Evolutionary conservation across 2,113 vertebrate genomes (phyloP).

Genomic region (Zosterops lateralis): DNA sequence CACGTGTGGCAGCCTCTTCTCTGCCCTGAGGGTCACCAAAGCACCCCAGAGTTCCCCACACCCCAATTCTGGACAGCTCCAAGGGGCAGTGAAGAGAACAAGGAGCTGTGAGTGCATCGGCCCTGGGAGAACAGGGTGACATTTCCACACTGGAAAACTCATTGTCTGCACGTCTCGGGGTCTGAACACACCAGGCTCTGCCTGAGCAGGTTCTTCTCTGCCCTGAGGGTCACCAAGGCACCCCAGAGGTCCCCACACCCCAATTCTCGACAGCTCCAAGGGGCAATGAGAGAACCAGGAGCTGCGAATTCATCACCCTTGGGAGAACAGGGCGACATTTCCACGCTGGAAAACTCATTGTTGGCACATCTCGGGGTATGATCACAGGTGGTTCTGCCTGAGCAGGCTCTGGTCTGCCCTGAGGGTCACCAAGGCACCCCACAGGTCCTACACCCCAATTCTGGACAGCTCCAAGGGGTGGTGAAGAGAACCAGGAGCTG

Average conservation of each 20-base stretch:
- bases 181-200: neutral
- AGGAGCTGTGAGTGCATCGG: neutral
- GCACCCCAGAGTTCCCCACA: rapidly evolving
- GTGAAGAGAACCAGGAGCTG: neutral
- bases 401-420: neutral
- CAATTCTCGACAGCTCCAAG: rapidly evolving
- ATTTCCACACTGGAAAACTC: rapidly evolving
- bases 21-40: neutral
- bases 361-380: too few relatives aligned
- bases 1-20: rapidly evolving
- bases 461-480: rapidly evolving
- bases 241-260: rapidly evolving
- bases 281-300: neutral
- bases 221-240: rapidly evolving
- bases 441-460: rapidly evolving
- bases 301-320: too few relatives aligned
- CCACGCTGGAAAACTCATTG: too few relatives aligned
- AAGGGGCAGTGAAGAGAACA: rapidly evolving
- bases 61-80: rapidly evolving
- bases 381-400: too few relatives aligned
- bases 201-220: neutral
- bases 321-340: too few relatives aligned
- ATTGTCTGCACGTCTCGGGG: rapidly evolving
- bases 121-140: rapidly evolving
- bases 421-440: rapidly evolving